These are phyloP conservation scores for Progne subis DNA, from an alignment of 2,113 vertebrate genomes.

Conservation along the genomic window DNA sequence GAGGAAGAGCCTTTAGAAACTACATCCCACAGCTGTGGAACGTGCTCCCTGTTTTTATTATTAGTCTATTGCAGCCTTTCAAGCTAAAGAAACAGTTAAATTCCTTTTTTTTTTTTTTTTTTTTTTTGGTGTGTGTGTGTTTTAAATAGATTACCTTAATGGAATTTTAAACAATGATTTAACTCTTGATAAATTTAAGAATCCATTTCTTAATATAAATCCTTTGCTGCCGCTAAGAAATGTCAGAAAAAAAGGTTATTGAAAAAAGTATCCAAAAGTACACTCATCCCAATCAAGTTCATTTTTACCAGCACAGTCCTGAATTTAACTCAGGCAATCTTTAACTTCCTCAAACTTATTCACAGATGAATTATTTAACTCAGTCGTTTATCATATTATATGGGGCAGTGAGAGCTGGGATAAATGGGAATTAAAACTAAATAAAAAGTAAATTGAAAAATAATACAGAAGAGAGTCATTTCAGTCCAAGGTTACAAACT, in stretches of 20 bases:
- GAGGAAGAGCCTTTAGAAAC: constrained; percentile 51
- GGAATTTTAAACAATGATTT: background rate
- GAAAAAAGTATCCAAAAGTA: background rate
- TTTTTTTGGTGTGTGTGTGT: too few species aligned
- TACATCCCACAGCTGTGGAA: constrained; percentile 26
- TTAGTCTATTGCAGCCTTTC: background rate
- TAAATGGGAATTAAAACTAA: background rate
- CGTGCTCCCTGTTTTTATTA: background rate
- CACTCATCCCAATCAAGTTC: background rate
- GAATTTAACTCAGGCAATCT: background rate
- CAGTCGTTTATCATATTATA: background rate
- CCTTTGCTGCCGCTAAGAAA: background rate
- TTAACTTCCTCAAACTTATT: background rate
- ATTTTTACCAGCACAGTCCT: background rate
- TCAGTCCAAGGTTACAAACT: background rate
- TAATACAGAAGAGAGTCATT: background rate
- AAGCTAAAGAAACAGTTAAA: constrained; percentile 17
- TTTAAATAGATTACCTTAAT: background rate
- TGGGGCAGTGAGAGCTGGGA: background rate
- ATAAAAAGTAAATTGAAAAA: background rate
- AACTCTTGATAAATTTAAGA: background rate
- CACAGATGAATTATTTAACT: background rate
- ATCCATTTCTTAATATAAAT: background rate
- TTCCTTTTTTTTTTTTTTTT: background rate
- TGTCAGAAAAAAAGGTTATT: background rate